Percentiles rank a stretch among this genome's conserved stretches.
Evolutionary conservation across 2,888 invertebrate genomes (phyloP).

Genomic region (Saturnia japonica): DNA sequence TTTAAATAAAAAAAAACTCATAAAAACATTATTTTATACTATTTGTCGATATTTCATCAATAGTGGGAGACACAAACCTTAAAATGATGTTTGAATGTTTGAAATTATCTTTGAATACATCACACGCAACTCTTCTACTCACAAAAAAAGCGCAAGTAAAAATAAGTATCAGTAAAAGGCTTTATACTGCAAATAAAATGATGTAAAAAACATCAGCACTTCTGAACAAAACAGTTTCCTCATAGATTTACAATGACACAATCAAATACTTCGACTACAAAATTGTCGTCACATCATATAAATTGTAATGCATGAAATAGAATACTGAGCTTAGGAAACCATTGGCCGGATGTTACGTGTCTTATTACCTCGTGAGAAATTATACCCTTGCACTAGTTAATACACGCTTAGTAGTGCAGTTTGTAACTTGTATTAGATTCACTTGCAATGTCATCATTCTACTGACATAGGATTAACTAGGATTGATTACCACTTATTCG

Average conservation of each 20-base stretch:
- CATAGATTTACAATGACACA: slow-evolving; percentile 5
- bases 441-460: slow-evolving; percentile 4
- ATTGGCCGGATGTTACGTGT: slow-evolving; percentile 48
- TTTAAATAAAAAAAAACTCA: no score
- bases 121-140: neutral
- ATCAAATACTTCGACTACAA: slow-evolving; percentile 11
- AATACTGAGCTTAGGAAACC: slow-evolving; percentile 29
- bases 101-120: no score
- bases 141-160: neutral
- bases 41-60: no score
- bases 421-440: slow-evolving; percentile 4
- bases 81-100: no score
- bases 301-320: slow-evolving; percentile 18
- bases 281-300: slow-evolving; percentile 8
- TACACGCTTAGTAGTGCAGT: slow-evolving; percentile 14
- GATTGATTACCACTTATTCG: neutral
- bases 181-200: neutral
- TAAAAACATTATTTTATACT: no score
- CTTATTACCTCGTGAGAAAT: slow-evolving; percentile 49
- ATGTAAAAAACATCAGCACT: neutral
- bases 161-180: neutral
- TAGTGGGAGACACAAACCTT: no score
- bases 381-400: slow-evolving; percentile 36
- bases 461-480: neutral
- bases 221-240: neutral